Evolutionary conservation across 2,797 vertebrate species (phyloP).

Genomic region (Morelia viridis): DNA sequence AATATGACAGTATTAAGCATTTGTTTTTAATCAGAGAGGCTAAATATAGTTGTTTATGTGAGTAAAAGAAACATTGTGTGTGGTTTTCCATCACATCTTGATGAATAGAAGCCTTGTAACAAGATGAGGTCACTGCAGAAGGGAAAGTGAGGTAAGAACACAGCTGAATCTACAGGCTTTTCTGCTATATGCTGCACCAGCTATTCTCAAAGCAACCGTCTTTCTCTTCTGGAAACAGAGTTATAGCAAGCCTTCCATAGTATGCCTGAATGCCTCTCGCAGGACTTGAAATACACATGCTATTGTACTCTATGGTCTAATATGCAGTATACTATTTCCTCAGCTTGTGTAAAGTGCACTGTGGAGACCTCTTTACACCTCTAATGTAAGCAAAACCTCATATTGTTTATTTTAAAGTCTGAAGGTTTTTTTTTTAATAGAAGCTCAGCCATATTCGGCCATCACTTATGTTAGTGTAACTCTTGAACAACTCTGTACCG

Average conservation of each 20-base stretch:
- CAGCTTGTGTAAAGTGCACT: constrained; percentile 62
- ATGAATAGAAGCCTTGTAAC: constrained; percentile 98
- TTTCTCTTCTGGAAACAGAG: constrained; percentile 5
- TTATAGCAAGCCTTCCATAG: constrained; percentile 41
- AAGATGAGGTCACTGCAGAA: constrained; percentile 91
- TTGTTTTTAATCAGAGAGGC: constrained; percentile 77
- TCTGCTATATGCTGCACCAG: constrained; percentile 70
- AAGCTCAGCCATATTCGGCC: constrained; percentile 56
- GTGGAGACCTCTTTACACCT: constrained; percentile 61
- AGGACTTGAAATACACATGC: constrained; percentile 57
- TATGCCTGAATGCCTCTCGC: constrained; percentile 51
- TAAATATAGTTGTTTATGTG: constrained; percentile 85
- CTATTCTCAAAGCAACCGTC: constrained; percentile 73
- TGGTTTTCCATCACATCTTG: constrained; percentile 81
- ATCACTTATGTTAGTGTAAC: constrained; percentile 56
- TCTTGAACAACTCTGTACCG: constrained; percentile 47
- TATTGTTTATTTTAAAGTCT: constrained; percentile 65
- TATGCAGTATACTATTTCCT: constrained; percentile 59
- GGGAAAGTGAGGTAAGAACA: constrained; percentile 90
- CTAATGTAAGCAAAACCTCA: constrained; percentile 62
- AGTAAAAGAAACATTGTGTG: constrained; percentile 89
- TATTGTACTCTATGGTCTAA: constrained; percentile 58
- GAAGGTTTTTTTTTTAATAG: constrained; percentile 31
- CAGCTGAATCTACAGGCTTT: constrained; percentile 88
- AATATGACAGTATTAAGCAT: constrained; percentile 67